These are phyloP conservation scores for Pseudochaenichthys georgianus DNA, from an alignment of 2,797 vertebrate genomes.

Conservation along the genomic window DNA sequence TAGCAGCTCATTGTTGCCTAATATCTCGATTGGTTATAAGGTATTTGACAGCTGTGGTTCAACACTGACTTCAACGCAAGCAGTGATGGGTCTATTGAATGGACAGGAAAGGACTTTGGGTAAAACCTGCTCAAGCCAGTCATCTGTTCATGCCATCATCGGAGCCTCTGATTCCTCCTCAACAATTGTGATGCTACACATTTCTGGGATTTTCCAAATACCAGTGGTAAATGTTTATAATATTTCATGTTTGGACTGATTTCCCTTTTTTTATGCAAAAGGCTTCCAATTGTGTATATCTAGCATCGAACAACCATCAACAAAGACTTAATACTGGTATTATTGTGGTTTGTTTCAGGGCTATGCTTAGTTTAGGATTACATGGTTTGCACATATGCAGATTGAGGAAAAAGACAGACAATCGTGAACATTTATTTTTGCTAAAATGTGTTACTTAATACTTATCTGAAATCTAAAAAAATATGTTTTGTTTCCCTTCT, in stretches of 20 bases:
- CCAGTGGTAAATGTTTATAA: slow-evolving; percentile 79
- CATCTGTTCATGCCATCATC: slow-evolving; percentile 81
- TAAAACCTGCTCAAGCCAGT: slow-evolving; percentile 67
- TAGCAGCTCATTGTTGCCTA: slow-evolving; percentile 78
- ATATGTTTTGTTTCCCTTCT: too few species aligned
- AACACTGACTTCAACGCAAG: slow-evolving; percentile 74
- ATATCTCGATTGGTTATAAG: slow-evolving; percentile 82
- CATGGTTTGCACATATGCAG: not conserved
- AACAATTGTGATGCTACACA: slow-evolving; percentile 81
- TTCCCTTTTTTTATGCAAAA: not conserved
- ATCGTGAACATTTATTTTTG: not conserved
- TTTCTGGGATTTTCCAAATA: slow-evolving; percentile 81
- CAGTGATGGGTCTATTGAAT: slow-evolving; percentile 80
- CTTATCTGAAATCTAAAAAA: too few species aligned
- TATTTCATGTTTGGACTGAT: not conserved
- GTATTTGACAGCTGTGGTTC: slow-evolving; percentile 83
- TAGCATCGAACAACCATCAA: not conserved
- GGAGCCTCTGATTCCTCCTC: slow-evolving; percentile 85
- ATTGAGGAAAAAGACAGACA: not conserved
- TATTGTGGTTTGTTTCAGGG: not conserved
- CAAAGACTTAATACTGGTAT: not conserved
- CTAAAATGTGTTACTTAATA: not conserved
- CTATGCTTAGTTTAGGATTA: not conserved
- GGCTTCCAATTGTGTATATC: not conserved
- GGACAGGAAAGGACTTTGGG: slow-evolving; percentile 61